Percentiles rank a stretch among this genome's conserved stretches.
phyloP scores from a whole-genome alignment of 1,140 invertebrate species.

The Drosophila nigrodunni region DNA sequence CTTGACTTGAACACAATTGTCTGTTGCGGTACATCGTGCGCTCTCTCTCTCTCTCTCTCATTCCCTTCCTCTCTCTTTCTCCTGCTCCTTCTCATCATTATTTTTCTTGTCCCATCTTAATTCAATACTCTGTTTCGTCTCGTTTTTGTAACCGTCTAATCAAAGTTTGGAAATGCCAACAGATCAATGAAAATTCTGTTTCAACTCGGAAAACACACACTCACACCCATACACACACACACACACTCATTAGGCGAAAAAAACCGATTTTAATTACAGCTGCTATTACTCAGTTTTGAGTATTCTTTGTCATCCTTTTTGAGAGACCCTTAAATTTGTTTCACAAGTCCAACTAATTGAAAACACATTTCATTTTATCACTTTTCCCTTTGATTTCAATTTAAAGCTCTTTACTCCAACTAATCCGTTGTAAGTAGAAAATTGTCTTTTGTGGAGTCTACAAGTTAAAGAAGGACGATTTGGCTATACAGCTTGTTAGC shows the following conservation, averaged over 20 bases:
- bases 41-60: background rate
- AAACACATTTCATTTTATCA: background rate
- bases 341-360: conserved; percentile 13
- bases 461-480: too few species aligned
- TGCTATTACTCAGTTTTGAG: conserved; percentile 1
- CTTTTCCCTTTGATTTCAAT: background rate
- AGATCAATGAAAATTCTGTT: conserved; percentile 26
- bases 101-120: background rate
- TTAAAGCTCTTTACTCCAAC: background rate
- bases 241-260: background rate
- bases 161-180: conserved; percentile 17
- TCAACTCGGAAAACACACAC: background rate
- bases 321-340: background rate
- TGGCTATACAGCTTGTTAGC: too few species aligned
- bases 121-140: background rate
- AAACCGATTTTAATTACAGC: conserved; percentile 10
- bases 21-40: background rate
- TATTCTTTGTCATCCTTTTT: background rate
- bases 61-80: background rate
- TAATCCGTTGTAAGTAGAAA: background rate
- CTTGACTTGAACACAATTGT: conserved; percentile 32
- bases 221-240: background rate
- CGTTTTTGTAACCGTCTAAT: conserved; percentile 36
- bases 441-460: background rate
- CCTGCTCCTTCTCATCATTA: background rate